phyloP scores from a whole-genome alignment of 2,888 invertebrate species.

The Morpho achilles region DNA sequence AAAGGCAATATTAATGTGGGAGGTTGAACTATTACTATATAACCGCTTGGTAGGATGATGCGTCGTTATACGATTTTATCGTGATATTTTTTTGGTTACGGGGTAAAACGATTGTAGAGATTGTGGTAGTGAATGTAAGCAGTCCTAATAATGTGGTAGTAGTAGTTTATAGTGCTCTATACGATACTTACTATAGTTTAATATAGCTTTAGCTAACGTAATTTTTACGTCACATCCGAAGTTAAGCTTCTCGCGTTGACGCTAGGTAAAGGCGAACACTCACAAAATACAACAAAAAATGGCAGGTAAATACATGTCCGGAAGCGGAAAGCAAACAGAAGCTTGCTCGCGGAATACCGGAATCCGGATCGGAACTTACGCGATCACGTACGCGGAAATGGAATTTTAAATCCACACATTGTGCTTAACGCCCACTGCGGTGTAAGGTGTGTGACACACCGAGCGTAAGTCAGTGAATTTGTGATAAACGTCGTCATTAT shows the following conservation, averaged over 20 bases:
- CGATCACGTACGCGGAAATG: conserved; percentile 66
- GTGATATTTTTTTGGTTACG: too few species aligned
- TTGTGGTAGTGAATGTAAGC: too few species aligned
- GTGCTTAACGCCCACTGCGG: conserved; percentile 38
- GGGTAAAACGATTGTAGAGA: too few species aligned
- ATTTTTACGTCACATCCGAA: neutral
- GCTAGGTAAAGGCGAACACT: neutral
- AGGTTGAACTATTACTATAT: too few species aligned
- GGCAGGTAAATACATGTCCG: conserved; percentile 17
- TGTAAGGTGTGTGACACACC: neutral
- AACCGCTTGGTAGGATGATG: too few species aligned
- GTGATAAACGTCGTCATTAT: too few species aligned
- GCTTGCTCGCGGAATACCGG: conserved; percentile 33
- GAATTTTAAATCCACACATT: conserved; percentile 70
- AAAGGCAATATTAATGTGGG: too few species aligned
- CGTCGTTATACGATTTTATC: too few species aligned
- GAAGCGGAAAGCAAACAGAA: conserved; percentile 27
- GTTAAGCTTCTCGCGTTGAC: neutral
- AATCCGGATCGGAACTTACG: conserved; percentile 59
- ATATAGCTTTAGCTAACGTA: too few species aligned
- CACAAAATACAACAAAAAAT: conserved; percentile 10
- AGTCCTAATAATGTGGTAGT: too few species aligned
- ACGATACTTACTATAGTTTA: too few species aligned
- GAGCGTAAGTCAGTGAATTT: neutral
- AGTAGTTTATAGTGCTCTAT: too few species aligned